phyloP scores from a whole-genome alignment of 2,113 vertebrate species.

The Cygnus atratus region DNA sequence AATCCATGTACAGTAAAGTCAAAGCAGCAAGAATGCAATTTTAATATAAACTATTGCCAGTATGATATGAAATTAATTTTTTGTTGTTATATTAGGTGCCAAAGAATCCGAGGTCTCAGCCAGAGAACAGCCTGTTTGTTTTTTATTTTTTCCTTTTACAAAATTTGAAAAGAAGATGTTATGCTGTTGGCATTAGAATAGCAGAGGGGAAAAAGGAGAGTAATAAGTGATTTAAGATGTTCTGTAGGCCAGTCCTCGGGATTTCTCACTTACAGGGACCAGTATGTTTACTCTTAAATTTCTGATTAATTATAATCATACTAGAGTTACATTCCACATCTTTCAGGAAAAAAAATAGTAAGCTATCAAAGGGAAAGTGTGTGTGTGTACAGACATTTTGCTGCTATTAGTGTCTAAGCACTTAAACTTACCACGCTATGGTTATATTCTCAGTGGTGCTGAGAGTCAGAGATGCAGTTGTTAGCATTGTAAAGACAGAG shows the following conservation, averaged over 20 bases:
- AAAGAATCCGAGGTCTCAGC: constrained; percentile 59
- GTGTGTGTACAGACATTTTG: background rate
- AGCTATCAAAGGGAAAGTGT: background rate
- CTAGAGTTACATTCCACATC: background rate
- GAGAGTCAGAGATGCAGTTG: background rate
- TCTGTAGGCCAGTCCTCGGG: background rate
- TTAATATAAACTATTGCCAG: constrained; percentile 37
- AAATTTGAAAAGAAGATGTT: background rate
- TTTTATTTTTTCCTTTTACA: constrained; percentile 26
- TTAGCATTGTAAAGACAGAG: background rate
- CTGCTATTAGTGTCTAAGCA: background rate
- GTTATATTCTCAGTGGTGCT: background rate
- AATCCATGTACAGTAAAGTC: constrained; percentile 15
- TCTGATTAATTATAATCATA: background rate
- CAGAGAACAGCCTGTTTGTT: constrained; percentile 43
- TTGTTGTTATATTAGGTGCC: constrained; percentile 60
- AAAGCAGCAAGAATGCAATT: constrained; percentile 45
- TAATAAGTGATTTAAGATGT: constrained; percentile 26
- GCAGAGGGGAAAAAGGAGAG: background rate
- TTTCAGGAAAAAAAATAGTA: background rate
- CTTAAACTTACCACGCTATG: background rate
- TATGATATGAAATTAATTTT: constrained; percentile 49
- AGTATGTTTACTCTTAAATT: background rate
- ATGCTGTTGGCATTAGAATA: background rate
- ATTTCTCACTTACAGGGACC: background rate